Percentiles rank a stretch among this genome's conserved stretches.
Conservation (phyloP, 2,113 vertebrate species). For the Oryzias curvinotus region DNA sequence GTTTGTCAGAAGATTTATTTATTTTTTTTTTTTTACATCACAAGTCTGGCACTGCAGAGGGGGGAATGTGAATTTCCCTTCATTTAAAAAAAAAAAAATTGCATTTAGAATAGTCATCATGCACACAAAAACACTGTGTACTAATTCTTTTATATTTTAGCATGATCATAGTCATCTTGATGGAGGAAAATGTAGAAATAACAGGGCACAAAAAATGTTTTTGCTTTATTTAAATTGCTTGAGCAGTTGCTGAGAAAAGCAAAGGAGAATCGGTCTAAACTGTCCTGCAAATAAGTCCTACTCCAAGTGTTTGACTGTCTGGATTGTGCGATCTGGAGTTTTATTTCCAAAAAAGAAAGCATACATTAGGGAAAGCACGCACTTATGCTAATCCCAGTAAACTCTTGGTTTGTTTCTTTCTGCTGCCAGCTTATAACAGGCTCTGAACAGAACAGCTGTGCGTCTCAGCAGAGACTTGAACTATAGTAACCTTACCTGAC, state of each 20-base stretch:
- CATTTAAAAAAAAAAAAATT: background rate
- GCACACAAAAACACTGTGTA: background rate
- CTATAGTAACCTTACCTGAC: constrained; percentile 54
- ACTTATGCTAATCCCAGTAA: background rate
- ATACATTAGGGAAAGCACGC: background rate
- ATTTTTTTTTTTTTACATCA: constrained; percentile 1
- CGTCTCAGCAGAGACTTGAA: constrained; percentile 39
- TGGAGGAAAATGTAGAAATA: too few species aligned
- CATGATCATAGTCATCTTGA: too few species aligned
- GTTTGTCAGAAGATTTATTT: constrained; percentile 26
- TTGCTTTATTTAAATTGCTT: background rate
- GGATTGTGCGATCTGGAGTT: background rate
- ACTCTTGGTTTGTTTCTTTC: background rate
- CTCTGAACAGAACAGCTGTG: constrained; percentile 19
- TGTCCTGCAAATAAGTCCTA: too few species aligned
- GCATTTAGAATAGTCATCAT: background rate
- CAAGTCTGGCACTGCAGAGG: constrained; percentile 5
- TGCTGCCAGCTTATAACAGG: background rate
- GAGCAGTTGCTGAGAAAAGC: too few species aligned
- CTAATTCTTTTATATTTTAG: too few species aligned
- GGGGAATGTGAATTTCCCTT: constrained; percentile 20
- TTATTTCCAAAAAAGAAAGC: background rate
- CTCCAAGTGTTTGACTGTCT: background rate
- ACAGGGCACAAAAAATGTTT: background rate
- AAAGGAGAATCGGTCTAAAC: too few species aligned